Evolutionary conservation across 1,140 invertebrate species (phyloP).

Genomic region (Zaprionus davidi): DNA sequence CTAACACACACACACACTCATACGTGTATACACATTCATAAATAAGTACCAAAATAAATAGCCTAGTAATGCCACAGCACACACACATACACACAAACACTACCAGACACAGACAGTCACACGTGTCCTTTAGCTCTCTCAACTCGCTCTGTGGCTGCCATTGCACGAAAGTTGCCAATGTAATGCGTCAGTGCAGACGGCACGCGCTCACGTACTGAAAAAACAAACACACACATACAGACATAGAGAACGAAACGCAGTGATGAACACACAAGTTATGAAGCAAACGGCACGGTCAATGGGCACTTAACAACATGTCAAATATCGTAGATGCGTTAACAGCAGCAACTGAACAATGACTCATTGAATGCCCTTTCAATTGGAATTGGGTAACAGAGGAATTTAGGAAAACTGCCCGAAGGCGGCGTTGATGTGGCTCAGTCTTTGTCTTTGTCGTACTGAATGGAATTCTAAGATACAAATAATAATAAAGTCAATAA

Average conservation of each 20-base stretch:
- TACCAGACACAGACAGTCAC: constrained; percentile 41
- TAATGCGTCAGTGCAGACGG: constrained; percentile 59
- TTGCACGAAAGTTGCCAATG: constrained; percentile 54
- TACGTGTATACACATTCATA: constrained; percentile 19
- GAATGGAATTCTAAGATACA: neutral
- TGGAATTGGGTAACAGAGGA: neutral
- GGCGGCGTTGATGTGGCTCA: no score
- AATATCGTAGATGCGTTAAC: constrained; percentile 43
- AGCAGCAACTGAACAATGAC: constrained; percentile 6
- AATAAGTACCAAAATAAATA: constrained; percentile 57
- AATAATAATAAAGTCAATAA: no score
- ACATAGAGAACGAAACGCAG: neutral
- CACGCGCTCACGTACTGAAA: constrained; percentile 16
- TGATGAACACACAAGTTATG: constrained; percentile 9
- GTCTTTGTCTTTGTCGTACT: no score
- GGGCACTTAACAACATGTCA: constrained; percentile 64
- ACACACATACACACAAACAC: constrained; percentile 41
- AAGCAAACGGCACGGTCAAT: constrained; percentile 47
- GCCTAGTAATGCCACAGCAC: constrained; percentile 48
- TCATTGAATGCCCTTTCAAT: neutral
- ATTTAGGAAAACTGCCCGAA: no score
- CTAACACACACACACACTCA: constrained; percentile 3
- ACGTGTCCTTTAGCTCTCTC: constrained; percentile 27
- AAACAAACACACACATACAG: neutral
- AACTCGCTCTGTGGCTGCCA: constrained; percentile 36